Evolutionary conservation across 2,888 invertebrate species (phyloP).

Genomic region (Tachystola acroxantha): DNA sequence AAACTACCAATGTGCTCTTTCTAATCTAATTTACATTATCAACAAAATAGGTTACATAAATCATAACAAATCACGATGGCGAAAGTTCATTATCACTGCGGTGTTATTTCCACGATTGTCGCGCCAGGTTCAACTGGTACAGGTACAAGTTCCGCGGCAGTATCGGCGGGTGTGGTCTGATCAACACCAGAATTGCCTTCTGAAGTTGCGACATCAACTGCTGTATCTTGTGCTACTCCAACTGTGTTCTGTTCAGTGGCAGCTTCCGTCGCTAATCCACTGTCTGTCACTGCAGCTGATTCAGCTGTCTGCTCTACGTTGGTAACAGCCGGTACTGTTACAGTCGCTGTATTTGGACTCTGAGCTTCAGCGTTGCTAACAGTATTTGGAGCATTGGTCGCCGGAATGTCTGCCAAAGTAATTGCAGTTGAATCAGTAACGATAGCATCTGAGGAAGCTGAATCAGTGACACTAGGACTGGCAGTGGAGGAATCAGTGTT

Average conservation of each 20-base stretch:
- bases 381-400: neutral
- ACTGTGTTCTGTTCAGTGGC: slow-evolving; percentile 3
- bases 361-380: neutral
- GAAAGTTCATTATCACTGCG: slow-evolving; percentile 29
- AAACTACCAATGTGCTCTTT: slow-evolving; percentile 1
- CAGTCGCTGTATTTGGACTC: neutral
- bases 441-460: neutral
- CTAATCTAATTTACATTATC: neutral
- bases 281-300: neutral
- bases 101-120: slow-evolving; percentile 45
- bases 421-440: neutral
- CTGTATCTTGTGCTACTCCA: slow-evolving; percentile 3
- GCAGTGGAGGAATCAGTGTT: neutral
- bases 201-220: slow-evolving; percentile 11
- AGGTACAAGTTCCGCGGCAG: slow-evolving; percentile 17
- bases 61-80: neutral
- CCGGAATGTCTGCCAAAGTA: neutral
- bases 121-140: slow-evolving; percentile 48
- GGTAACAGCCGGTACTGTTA: neutral
- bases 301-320: neutral
- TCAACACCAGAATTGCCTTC: slow-evolving; percentile 12
- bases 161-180: neutral
- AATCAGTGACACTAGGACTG: neutral
- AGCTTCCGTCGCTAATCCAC: neutral
- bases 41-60: neutral